Percentiles rank a stretch among this genome's conserved stretches.
Evolutionary conservation across 2,797 vertebrate species (phyloP).

Genomic region (Cynodonichthys magdalenae): DNA sequence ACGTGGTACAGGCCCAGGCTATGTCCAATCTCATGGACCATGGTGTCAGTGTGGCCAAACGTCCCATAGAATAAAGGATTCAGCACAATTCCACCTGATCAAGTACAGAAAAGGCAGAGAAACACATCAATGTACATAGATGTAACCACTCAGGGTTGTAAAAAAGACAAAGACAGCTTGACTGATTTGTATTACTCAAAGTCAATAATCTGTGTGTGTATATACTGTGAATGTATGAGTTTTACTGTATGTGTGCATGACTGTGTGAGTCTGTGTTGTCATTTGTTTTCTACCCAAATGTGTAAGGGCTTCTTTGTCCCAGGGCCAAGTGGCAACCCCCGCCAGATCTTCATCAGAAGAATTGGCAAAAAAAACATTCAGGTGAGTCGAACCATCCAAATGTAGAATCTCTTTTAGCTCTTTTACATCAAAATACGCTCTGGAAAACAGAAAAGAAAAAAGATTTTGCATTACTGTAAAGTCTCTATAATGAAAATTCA

Average conservation of each 20-base stretch:
- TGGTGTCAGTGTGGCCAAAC: slow-evolving; percentile 95
- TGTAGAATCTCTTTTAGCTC: slow-evolving; percentile 95
- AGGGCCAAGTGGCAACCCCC: slow-evolving; percentile 97
- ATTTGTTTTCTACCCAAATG: slow-evolving; percentile 88
- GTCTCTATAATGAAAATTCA: neutral
- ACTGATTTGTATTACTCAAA: slow-evolving; percentile 57
- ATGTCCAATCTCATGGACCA: slow-evolving; percentile 98
- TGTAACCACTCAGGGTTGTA: slow-evolving; percentile 26
- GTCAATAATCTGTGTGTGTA: slow-evolving; percentile 41
- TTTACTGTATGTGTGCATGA: slow-evolving; percentile 17
- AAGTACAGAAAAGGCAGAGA: slow-evolving; percentile 12
- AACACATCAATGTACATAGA: neutral
- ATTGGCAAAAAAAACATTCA: slow-evolving; percentile 99
- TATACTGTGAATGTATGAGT: slow-evolving; percentile 14
- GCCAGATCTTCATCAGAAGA: slow-evolving; percentile 97
- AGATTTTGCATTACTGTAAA: slow-evolving; percentile 32
- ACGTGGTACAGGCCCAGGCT: slow-evolving; percentile 97
- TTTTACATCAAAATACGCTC: slow-evolving; percentile 97
- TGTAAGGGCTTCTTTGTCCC: slow-evolving; percentile 98
- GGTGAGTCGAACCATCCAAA: slow-evolving; percentile 94
- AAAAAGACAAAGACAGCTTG: slow-evolving; percentile 50
- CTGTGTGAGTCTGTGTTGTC: slow-evolving; percentile 30
- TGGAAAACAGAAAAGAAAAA: slow-evolving; percentile 63
- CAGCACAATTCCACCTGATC: slow-evolving; percentile 86
- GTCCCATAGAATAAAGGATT: slow-evolving; percentile 97